These are phyloP conservation scores for Bufo gargarizans DNA, from an alignment of 2,113 vertebrate genomes.

Conservation along the genomic window DNA sequence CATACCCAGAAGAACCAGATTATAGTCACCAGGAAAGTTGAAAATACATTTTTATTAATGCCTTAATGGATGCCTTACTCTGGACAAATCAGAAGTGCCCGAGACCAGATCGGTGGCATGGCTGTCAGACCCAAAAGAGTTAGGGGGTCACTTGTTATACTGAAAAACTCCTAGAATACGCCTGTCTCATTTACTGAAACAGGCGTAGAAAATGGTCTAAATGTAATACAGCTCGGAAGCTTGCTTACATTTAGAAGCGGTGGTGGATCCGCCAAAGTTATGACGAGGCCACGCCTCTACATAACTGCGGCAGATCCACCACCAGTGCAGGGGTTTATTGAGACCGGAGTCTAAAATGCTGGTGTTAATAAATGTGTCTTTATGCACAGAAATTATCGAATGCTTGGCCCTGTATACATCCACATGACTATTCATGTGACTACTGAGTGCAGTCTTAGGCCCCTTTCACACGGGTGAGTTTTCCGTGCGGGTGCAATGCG, in stretches of 20 bases:
- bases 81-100: neutral
- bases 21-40: neutral
- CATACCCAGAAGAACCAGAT: neutral
- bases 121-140: neutral
- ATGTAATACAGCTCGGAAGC: no score
- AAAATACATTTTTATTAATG: neutral
- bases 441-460: neutral
- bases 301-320: no score
- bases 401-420: neutral
- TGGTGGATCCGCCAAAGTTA: no score
- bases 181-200: no score
- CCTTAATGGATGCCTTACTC: neutral
- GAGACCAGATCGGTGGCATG: neutral
- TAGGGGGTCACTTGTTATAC: no score
- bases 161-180: no score
- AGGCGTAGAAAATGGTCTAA: no score
- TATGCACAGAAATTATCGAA: neutral
- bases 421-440: neutral
- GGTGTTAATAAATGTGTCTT: neutral
- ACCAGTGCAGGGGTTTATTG: no score
- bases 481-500: no score
- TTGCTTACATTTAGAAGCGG: no score
- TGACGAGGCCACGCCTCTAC: no score
- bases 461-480: neutral
- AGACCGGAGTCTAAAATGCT: no score